phyloP scores from a whole-genome alignment of 2,797 vertebrate species.

The Falco cherrug region DNA sequence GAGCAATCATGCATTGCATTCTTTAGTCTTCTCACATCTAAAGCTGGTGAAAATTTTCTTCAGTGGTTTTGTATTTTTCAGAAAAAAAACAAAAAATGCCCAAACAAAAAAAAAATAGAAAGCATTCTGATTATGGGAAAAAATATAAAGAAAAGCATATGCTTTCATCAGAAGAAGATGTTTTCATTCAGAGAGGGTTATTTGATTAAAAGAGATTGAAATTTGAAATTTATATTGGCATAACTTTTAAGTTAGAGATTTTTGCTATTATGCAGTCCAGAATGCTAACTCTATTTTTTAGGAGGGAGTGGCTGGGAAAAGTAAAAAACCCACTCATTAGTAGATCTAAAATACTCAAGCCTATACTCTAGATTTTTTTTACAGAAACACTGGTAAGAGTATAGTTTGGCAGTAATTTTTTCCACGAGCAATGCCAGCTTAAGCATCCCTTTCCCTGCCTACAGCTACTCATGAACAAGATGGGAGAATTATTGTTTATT shows the following conservation, averaged over 20 bases:
- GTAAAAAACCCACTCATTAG: not conserved
- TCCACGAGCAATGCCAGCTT: slow-evolving; percentile 23
- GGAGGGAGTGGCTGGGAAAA: not conserved
- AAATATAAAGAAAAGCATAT: not conserved
- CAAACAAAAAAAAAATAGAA: not conserved
- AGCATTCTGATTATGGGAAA: not conserved
- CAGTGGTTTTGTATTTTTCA: not conserved
- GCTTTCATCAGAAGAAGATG: not conserved
- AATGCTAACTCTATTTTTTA: not conserved
- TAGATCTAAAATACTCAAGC: not conserved
- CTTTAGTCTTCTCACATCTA: not conserved
- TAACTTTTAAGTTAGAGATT: not conserved
- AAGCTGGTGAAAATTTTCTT: not conserved
- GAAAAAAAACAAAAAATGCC: not conserved
- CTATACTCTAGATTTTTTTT: not conserved
- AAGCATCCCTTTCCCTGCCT: not conserved
- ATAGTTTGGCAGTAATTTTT: not conserved
- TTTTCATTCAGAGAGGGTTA: not conserved
- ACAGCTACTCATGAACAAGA: not conserved
- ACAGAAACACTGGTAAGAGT: not conserved
- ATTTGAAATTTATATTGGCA: not conserved
- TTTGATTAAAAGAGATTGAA: not conserved
- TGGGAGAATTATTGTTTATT: not conserved
- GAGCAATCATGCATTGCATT: not conserved
- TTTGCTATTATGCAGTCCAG: not conserved